Evolutionary conservation across 2,888 invertebrate genomes (phyloP).

Genomic region (Hylaea fasciaria): DNA sequence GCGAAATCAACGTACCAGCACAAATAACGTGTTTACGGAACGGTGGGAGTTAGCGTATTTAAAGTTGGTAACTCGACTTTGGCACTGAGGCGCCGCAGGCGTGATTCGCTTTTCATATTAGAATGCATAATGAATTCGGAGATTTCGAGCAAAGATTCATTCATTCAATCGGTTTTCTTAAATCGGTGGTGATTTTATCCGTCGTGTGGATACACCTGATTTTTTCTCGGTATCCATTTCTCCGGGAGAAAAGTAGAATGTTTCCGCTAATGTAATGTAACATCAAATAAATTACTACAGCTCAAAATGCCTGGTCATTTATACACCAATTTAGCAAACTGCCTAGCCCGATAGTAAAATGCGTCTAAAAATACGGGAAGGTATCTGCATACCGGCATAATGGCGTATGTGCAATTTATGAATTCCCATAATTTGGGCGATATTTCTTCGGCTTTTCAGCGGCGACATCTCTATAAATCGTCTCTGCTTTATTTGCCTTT

Average conservation of each 20-base stretch:
- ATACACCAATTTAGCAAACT: slow-evolving; percentile 26
- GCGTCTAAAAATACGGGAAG: not conserved
- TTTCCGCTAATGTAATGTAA: too few relatives aligned
- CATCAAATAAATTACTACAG: too few relatives aligned
- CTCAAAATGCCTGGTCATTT: too few relatives aligned
- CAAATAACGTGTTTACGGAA: slow-evolving; percentile 47
- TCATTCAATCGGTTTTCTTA: not conserved
- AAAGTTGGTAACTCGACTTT: slow-evolving; percentile 40
- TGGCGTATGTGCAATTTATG: slow-evolving; percentile 38
- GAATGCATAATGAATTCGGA: slow-evolving; percentile 1
- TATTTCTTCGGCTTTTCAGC: slow-evolving; percentile 47
- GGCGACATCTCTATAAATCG: slow-evolving; percentile 57
- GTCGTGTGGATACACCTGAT: too few relatives aligned
- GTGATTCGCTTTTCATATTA: slow-evolving; percentile 6
- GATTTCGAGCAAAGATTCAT: not conserved
- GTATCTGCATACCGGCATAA: slow-evolving; percentile 31
- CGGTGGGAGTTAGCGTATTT: slow-evolving; percentile 32
- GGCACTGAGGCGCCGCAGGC: slow-evolving; percentile 4
- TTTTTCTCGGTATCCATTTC: too few relatives aligned
- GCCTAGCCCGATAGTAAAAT: slow-evolving; percentile 28
- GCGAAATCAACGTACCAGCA: slow-evolving; percentile 34
- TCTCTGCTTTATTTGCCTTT: slow-evolving; percentile 37
- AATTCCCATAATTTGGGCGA: slow-evolving; percentile 44
- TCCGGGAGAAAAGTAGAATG: too few relatives aligned
- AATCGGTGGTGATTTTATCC: too few relatives aligned